Evolutionary conservation across 2,113 vertebrate species (phyloP).

Genomic region (Rana temporaria): DNA sequence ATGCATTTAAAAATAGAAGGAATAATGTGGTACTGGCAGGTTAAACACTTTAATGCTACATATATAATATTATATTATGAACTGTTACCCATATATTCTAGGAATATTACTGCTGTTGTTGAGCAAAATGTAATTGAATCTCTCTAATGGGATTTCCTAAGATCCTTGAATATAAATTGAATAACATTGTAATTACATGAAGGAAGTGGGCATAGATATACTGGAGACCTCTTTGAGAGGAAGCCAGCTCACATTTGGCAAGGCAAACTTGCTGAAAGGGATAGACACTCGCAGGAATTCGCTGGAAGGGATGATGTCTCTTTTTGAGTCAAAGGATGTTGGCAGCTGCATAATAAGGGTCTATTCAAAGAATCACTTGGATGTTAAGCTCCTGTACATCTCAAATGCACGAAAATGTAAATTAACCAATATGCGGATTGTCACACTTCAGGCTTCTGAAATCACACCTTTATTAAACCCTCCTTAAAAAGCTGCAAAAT

Average conservation of each 20-base stretch:
- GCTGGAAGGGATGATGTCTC: conserved; percentile 34
- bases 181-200: conserved; percentile 28
- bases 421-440: conserved; percentile 2
- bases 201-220: conserved; percentile 6
- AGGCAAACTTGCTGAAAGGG: conserved; percentile 2
- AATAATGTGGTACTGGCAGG: no score
- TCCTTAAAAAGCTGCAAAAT: no score
- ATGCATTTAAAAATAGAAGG: no score
- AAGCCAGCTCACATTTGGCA: conserved; percentile 39
- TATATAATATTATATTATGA: not conserved
- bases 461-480: no score
- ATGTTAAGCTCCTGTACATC: not conserved
- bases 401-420: conserved; percentile 17
- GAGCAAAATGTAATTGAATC: not conserved
- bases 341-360: conserved; percentile 21
- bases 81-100: not conserved
- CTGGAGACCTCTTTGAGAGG: conserved; percentile 16
- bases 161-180: conserved; percentile 25
- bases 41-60: not conserved
- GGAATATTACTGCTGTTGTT: not conserved
- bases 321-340: conserved; percentile 33
- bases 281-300: conserved; percentile 33
- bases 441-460: not conserved
- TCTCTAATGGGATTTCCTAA: not conserved
- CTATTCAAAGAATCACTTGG: conserved; percentile 23